These are phyloP conservation scores for Chrysomela aeneicollis DNA, from an alignment of 2,888 invertebrate genomes.

Conservation along the genomic window DNA sequence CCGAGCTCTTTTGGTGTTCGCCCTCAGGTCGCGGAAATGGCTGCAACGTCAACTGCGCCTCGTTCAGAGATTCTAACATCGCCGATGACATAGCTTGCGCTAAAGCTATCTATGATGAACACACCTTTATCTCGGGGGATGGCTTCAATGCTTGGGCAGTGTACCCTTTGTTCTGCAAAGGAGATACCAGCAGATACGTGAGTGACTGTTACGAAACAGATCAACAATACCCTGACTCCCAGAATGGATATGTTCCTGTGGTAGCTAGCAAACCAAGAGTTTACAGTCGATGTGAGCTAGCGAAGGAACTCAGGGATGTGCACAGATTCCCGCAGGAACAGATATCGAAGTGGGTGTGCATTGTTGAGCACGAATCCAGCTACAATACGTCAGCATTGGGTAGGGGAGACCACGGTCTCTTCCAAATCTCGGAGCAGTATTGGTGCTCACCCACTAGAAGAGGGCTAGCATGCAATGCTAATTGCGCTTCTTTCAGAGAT, in stretches of 20 bases:
- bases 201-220: constrained; percentile 31
- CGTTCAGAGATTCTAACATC: constrained; percentile 74
- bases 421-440: constrained; percentile 77
- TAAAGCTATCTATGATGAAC: constrained; percentile 72
- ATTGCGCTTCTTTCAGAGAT: constrained; percentile 71
- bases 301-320: constrained; percentile 65
- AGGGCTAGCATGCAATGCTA: constrained; percentile 65
- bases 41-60: constrained; percentile 69
- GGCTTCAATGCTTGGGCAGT: constrained; percentile 81
- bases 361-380: constrained; percentile 75
- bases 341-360: constrained; percentile 65
- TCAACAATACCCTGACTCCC: too few relatives aligned
- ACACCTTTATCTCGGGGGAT: constrained; percentile 72
- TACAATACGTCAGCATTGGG: constrained; percentile 71
- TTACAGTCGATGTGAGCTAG: constrained; percentile 76
- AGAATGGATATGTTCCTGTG: constrained; percentile 49
- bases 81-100: constrained; percentile 75
- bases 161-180: constrained; percentile 69
- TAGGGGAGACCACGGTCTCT: constrained; percentile 73
- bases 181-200: constrained; percentile 49
- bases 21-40: constrained; percentile 53
- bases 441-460: constrained; percentile 62
- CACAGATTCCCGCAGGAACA: constrained; percentile 65
- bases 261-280: constrained; percentile 54
- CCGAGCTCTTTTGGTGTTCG: constrained; percentile 71